Percentiles rank a stretch among this genome's conserved stretches.
phyloP scores from a whole-genome alignment of 1,140 invertebrate species.

The Radopholus similis region DNA sequence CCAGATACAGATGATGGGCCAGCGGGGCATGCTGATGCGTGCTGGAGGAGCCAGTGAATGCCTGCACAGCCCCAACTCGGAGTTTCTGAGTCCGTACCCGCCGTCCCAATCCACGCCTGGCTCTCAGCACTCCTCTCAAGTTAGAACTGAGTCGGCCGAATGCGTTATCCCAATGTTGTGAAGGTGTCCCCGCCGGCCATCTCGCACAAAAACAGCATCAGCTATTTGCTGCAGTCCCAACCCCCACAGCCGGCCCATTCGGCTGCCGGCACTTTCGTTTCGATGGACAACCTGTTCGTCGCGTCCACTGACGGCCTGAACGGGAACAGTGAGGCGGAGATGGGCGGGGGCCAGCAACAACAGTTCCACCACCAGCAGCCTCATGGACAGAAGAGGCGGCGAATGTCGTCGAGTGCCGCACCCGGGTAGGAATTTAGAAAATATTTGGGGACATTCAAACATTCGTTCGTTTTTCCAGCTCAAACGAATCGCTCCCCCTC shows the following conservation, averaged over 20 bases:
- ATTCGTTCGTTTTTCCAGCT: neutral
- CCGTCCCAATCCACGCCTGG: conserved; percentile 39
- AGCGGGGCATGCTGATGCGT: conserved; percentile 11
- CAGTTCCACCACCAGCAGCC: neutral
- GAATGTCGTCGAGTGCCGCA: neutral
- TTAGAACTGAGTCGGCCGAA: neutral
- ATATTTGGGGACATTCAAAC: neutral
- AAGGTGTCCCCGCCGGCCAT: conserved; percentile 12
- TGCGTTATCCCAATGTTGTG: neutral
- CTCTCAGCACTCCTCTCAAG: conserved; percentile 29
- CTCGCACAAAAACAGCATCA: neutral
- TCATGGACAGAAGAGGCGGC: neutral
- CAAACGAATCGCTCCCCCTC: conserved; percentile 5
- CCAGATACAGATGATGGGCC: neutral
- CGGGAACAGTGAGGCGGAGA: neutral
- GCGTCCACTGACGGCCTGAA: conserved; percentile 9
- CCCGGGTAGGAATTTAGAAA: neutral
- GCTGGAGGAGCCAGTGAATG: neutral
- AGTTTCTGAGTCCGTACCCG: conserved; percentile 36
- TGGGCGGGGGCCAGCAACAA: neutral
- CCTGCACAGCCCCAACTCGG: conserved; percentile 27
- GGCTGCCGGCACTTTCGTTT: too few species aligned
- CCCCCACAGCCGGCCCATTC: neutral
- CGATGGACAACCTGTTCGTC: neutral
- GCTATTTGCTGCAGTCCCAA: neutral